Base-by-base conservation (phyloP, 2,888 invertebrate species). In the Drosophila acutilabella region DNA sequence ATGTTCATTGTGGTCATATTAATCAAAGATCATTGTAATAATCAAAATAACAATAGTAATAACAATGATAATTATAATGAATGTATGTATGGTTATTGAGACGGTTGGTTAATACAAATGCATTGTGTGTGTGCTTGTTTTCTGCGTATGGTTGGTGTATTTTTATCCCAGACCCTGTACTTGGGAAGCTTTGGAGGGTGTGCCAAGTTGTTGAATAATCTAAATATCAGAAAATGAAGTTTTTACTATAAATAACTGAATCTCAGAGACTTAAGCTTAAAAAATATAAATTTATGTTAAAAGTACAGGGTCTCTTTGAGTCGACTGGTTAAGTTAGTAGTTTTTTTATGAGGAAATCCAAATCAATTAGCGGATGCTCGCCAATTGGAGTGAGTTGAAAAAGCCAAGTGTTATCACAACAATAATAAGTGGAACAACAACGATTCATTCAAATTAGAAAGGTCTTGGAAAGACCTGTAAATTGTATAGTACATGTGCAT, bases 361-460 rank as follows among this genome's bases (percentile, higher is more conserved):
- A 62, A 60, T 64, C 72, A 75, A 75, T 75, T 75, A 75, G 75
- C 76, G 68, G 57, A 68, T 75, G 64, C 58, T 60, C 33, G 75
- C 41, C 68, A 75, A 75, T 67, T 64, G 52, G 30, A 59, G 20
- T 70, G 61, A 62, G 58, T 69, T 59, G 50, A 30, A 45, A 30
- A 42, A 23, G 20, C 47, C 56, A 38, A 59, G 52, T 61, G 36
- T 68, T 57, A 62, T 62, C 58, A 33, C 48, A 20, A 13, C 33
- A 50, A 18, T 20, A 50, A 44, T 16, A 4, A 53, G 16, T 36
- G 14, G 40, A 48, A 42, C 33, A 48, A 41, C 56, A 64, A 33
- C 41, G 58, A 54, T 18, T 65, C 51, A 57, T 62, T 62, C 47
- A 64, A 74, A 67, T 75, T 75, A 75, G 75, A 75, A 75, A 75